These are phyloP conservation scores for Tenualosa ilisha DNA, from an alignment of 2,797 vertebrate species.

Conservation along the genomic window DNA sequence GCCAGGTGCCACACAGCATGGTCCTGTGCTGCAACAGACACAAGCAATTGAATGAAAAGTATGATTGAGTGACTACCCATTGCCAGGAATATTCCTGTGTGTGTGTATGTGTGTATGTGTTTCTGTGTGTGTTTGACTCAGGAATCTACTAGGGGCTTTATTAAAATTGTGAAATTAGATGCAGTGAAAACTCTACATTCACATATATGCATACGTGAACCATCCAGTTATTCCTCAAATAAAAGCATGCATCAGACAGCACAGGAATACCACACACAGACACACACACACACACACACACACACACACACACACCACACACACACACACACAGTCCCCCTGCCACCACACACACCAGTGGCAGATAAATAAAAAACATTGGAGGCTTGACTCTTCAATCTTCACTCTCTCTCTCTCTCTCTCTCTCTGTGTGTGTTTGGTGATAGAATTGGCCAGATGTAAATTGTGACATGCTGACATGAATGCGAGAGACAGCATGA, in stretches of 20 bases:
- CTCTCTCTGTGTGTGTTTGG: not conserved
- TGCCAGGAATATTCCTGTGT: not conserved
- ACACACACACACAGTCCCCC: not conserved
- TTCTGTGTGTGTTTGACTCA: not conserved
- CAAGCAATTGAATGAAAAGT: not conserved
- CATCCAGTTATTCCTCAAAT: too few relatives aligned
- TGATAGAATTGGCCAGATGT: not conserved
- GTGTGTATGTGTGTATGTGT: not conserved
- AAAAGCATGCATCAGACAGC: too few relatives aligned
- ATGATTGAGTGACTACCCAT: not conserved
- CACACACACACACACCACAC: not conserved
- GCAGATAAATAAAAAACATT: not conserved
- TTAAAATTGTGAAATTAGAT: too few relatives aligned
- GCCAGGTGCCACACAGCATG: constrained; percentile 21
- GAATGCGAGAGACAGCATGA: constrained; percentile 6
- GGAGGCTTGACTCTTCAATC: not conserved
- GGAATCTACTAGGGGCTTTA: too few relatives aligned
- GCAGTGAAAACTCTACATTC: too few relatives aligned
- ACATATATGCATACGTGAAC: too few relatives aligned
- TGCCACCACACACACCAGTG: not conserved
- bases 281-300: not conserved
- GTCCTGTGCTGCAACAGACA: not conserved
- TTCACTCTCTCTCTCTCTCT: not conserved
- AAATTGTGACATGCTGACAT: not conserved
- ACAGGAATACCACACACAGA: too few relatives aligned